These are phyloP conservation scores for Allobates femoralis DNA, from an alignment of 2,797 vertebrate genomes.

Conservation along the genomic window DNA sequence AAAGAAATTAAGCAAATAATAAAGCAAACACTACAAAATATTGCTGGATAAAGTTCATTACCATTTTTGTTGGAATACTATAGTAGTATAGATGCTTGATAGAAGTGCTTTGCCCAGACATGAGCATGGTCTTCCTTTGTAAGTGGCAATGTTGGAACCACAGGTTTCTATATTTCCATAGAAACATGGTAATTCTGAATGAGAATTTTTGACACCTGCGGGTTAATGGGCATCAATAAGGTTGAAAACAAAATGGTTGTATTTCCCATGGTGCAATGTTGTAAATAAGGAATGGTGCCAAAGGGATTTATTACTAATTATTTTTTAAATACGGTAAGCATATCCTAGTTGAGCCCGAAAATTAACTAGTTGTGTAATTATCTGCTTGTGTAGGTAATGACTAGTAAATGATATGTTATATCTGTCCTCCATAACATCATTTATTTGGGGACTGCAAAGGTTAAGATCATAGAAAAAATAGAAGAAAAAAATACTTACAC, in stretches of 20 bases:
- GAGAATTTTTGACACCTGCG: conserved; percentile 43
- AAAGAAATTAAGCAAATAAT: neutral
- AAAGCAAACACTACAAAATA: no score
- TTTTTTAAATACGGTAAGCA: neutral
- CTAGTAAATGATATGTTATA: neutral
- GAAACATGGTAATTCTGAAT: conserved; percentile 41
- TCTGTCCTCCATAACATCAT: neutral
- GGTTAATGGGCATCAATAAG: conserved; percentile 50
- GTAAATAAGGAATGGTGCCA: conserved; percentile 44
- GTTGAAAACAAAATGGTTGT: conserved; percentile 25
- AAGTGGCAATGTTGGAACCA: conserved; percentile 25
- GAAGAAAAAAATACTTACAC: no score
- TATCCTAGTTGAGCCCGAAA: neutral
- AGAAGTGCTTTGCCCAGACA: neutral
- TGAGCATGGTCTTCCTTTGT: conserved; percentile 35
- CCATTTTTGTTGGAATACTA: neutral
- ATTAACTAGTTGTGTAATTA: neutral
- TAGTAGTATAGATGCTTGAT: conserved; percentile 30
- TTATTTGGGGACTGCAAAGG: neutral
- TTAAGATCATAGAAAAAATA: neutral
- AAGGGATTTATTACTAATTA: conserved; percentile 6
- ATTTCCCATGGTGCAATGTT: conserved; percentile 45
- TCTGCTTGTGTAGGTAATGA: no score
- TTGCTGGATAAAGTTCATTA: conserved; percentile 24
- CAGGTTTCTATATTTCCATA: conserved; percentile 44